phyloP scores from a whole-genome alignment of 2,888 invertebrate genomes.

The Piscicola geometra region DNA sequence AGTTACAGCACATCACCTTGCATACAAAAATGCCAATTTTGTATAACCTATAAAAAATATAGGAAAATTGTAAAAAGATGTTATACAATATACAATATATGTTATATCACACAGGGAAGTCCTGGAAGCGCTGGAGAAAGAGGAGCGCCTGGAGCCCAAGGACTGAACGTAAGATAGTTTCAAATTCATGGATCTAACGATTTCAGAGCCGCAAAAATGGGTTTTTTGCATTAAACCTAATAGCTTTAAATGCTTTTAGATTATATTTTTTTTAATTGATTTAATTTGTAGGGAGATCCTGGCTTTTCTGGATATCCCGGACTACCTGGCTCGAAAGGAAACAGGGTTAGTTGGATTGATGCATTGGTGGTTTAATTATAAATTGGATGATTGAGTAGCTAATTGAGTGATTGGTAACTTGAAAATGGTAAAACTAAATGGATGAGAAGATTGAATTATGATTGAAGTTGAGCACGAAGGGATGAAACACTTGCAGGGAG shows the following conservation, averaged over 20 bases:
- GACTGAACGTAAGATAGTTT: slow-evolving; percentile 32
- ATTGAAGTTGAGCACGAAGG: background rate
- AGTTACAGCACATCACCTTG: too few species aligned
- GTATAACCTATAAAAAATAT: too few species aligned
- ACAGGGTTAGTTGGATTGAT: slow-evolving; percentile 58
- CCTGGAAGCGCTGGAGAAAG: slow-evolving; percentile 38
- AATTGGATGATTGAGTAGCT: too few species aligned
- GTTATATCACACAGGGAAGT: slow-evolving; percentile 36
- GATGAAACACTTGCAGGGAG: slow-evolving; percentile 32
- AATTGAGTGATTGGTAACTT: too few species aligned
- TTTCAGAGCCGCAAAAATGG: background rate
- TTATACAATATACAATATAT: too few species aligned
- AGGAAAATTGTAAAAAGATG: too few species aligned
- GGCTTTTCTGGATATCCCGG: slow-evolving; percentile 72
- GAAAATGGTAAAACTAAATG: too few species aligned
- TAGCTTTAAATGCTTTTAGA: background rate
- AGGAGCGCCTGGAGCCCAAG: slow-evolving; percentile 40
- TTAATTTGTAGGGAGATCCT: slow-evolving; percentile 63
- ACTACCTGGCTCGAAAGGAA: slow-evolving; percentile 50
- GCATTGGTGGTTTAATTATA: too few species aligned
- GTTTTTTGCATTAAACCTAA: background rate
- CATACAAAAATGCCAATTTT: too few species aligned
- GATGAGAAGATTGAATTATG: background rate
- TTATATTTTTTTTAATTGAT: too few species aligned
- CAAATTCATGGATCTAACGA: too few species aligned